Base-by-base conservation (phyloP, 2,888 invertebrate genomes). In the Euplagia quadripunctaria region DNA sequence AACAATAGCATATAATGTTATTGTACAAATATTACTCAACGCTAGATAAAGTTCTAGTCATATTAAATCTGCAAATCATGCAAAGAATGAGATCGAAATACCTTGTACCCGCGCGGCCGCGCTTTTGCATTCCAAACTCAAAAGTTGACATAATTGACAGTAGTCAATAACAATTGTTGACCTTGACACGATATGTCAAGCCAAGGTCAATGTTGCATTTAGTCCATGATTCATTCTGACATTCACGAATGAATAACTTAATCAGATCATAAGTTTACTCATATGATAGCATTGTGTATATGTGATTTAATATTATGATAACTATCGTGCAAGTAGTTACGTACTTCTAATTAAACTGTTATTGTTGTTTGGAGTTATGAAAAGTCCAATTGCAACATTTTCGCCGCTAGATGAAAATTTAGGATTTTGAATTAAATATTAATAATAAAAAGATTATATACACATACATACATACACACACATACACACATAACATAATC, bases 151-250 rank as follows among this genome's bases (percentile, higher is more conserved):
- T 79, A 87, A 79, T 80, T 88, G 88, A 92, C 91, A 92, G 88
- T 88, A 83, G 85, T 74, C 79, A 84, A 85, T 85, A 88, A 86
- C 85, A 85, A 86, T 86, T 73, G 70, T 77, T 73, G 87, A 77
- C 93, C 92, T 90, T 93, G 92, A 93, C 93, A 89, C 76, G 81
- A 82, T 83, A 85, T 90, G 89, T 89, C 88, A 89, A 80, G 70
- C 72, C 88, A 90, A 90, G 90, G 90, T 89, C 90, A 91, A 86
- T 83, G 87, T 81, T 86, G 74, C 69, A 73, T 84, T 82, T 79
- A 75, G 77, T 72, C 67, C 71, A 79, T 86, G 79, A 86, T 77
- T 85, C 85, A 85, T 80, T 78, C 71, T 78, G 74, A 77, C 82
- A 83, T 82, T 81, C 79, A 84, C 76, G 81, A 79, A 77, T 76